Conservation (phyloP, 2,113 vertebrate genomes). For the Fregetta grallaria region DNA sequence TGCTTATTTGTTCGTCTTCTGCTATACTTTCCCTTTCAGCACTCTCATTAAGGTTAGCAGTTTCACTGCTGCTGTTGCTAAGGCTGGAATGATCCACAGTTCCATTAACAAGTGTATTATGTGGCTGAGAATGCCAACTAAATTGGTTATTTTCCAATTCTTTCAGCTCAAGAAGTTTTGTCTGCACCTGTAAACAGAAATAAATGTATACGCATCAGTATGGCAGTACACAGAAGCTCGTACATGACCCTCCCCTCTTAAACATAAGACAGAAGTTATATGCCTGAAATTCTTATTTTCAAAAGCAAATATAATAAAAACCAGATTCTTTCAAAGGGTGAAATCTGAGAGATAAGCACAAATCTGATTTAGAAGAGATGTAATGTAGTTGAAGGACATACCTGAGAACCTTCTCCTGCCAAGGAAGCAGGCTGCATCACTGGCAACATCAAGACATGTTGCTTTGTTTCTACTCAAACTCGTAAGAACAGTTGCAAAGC, state of each 20-base stretch:
- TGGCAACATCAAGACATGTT: neutral
- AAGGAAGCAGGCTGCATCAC: neutral
- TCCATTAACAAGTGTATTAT: conserved; percentile 82
- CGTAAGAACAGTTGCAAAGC: neutral
- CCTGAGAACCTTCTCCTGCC: neutral
- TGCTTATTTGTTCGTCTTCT: conserved; percentile 68
- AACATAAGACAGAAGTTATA: neutral
- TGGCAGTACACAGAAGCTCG: neutral
- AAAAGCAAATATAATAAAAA: neutral
- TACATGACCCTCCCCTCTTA: neutral
- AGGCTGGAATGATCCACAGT: conserved; percentile 79
- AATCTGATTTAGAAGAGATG: neutral
- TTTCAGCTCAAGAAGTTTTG: conserved; percentile 86
- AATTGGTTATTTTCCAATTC: conserved; percentile 83
- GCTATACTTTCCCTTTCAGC: conserved; percentile 67
- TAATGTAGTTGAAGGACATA: neutral
- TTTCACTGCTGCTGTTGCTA: conserved; percentile 82
- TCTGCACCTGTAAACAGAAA: conserved; percentile 81
- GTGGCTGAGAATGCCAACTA: conserved; percentile 83
- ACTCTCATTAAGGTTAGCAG: conserved; percentile 78
- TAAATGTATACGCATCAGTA: neutral
- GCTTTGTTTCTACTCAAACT: neutral
- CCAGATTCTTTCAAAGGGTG: neutral
- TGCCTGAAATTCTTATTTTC: neutral
- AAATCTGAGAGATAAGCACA: neutral